Evolutionary conservation across 2,113 vertebrate genomes (phyloP), one percentile per base, ranked within the genome.

Genomic region (Suncus etruscus): DNA sequence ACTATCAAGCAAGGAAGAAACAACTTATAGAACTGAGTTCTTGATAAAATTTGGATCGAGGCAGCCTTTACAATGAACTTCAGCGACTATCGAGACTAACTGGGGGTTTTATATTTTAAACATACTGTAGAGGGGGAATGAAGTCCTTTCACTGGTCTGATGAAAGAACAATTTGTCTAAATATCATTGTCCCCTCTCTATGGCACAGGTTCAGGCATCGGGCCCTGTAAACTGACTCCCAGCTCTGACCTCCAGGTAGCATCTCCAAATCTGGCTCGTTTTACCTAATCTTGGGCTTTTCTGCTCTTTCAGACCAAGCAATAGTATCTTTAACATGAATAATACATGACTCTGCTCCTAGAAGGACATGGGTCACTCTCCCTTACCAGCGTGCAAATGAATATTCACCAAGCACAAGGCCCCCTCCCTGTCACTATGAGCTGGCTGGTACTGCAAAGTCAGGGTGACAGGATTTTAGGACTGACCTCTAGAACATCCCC

Each of bases 71-170:
- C 9, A 12, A 11, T 91, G 72, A 48, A 77, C 18, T 12, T 48
- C 25, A 84, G 32, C 16, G 32, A 3, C 20, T 73, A 65, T 77
- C 4, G 8, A 75, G 65, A 79, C 32, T n/a, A 25, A 61, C 72
- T 74, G 45, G 39, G 11, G 11, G 84, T 88, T 82, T 24, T 25
- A 54, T 65, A 22, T 86, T 83, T 93, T 65, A 29, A 87, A 82
- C 20, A 58, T 80, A 82, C 16, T 77, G 65, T 54, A 45, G 54
- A 87, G 54, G 18, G 29, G n/a, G 66, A 58, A 10, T 18, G 1
- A 50, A 65, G 31, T 66, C 29, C 25, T n/a, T 85, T 61, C 90
- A 79, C 75, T 54, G 27, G 27, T 32, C 58, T 1, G 4, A 20
- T 7, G n/a, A 47, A 63, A 79, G 25, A 81, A 78, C 24, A 18